Evolutionary conservation across 2,797 vertebrate species (phyloP), one percentile per base, ranked within the genome.

Genomic region (Linurgus olivaceus): DNA sequence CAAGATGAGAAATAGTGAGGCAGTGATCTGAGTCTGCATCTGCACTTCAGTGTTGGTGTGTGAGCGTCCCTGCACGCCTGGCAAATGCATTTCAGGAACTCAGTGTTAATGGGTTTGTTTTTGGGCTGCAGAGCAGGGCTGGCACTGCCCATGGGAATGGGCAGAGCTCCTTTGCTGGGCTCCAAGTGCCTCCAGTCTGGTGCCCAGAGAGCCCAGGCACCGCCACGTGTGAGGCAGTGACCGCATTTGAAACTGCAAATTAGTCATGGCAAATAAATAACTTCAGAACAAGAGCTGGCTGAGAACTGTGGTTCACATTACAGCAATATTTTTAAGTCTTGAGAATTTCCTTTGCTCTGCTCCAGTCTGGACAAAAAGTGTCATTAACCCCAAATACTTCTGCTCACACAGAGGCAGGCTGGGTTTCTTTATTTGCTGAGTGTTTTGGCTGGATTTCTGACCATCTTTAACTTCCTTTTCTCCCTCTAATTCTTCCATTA

Each of bases 1-100:
- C 38, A 75, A 63, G 67, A 75, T 11, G 18, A 90, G 54, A 35
- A 88, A 29, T 4, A 35, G 54, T 0, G 29, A 89, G 37, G 45
- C 57, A 81, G 50, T 0, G 0, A 52, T n/a, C 26, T 45, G 50
- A 51, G 35, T 55, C 84, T 71, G 70, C 37, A 45, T 4, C 65
- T 0, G 0, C 1, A 0, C 25, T 52, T 28, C 6, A 8, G 2
- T 18, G 55, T 5, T 31, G 19, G 24, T 28, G 31, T 0, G 2
- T 24, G 65, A 86, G 35, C 35, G 1, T 28, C 37, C 50, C 37
- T 55, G 70, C 48, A 37, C 1, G 2, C 18, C n/a, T 2, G 9
- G 37, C 75, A 91, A 79, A 79, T 9, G 26, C 29, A 10, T 47
- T 77, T 77, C 17, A 28, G 65, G 65, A 42, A 8, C 21, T 31